phyloP scores from a whole-genome alignment of 2,797 vertebrate genomes.

The Myioborus miniatus region DNA sequence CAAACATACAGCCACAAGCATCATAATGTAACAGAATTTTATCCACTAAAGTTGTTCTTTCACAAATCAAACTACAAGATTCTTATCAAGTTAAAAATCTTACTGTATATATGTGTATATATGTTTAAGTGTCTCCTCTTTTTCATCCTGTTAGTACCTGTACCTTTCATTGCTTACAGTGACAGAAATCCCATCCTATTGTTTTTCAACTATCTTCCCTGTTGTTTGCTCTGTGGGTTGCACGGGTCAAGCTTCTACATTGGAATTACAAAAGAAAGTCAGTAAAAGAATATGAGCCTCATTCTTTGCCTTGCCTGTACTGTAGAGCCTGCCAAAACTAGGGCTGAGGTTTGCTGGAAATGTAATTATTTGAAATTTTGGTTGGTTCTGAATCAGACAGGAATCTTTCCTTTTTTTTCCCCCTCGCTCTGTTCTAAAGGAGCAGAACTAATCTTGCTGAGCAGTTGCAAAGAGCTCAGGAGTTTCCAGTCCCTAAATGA shows the following conservation, averaged over 20 bases:
- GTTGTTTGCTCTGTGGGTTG: background rate
- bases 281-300: background rate
- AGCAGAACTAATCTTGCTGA: background rate
- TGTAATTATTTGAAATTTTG: conserved; percentile 5
- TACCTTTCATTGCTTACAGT: background rate
- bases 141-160: background rate
- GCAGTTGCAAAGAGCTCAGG: background rate
- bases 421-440: background rate
- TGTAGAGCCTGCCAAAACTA: conserved; percentile 4
- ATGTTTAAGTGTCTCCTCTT: background rate
- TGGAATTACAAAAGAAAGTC: background rate
- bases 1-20: background rate
- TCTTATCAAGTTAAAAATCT: background rate
- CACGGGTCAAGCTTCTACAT: background rate
- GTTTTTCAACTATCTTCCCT: background rate
- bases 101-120: background rate
- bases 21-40: background rate
- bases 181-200: background rate
- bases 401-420: background rate
- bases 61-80: background rate
- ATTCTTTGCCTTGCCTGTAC: background rate
- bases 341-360: conserved; percentile 28
- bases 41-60: background rate
- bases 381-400: conserved; percentile 1
- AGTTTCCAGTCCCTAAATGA: conserved; percentile 35